phyloP scores from a whole-genome alignment of 2,888 invertebrate species.

The Argyresthia goedartella region DNA sequence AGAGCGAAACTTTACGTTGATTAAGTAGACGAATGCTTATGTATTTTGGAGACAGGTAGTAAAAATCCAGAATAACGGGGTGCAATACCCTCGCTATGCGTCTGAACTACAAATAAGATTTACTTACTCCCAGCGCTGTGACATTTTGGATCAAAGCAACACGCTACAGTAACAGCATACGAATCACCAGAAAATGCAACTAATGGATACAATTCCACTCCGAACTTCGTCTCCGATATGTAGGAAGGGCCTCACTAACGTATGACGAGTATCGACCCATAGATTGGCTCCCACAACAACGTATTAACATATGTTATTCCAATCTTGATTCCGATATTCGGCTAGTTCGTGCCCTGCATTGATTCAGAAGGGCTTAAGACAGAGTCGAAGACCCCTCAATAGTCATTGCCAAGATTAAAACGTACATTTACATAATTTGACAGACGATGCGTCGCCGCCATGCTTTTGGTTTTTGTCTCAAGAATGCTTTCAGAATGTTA shows the following conservation, averaged over 20 bases:
- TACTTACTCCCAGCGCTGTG: too few relatives aligned
- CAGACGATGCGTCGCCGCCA: constrained; percentile 39
- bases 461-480: constrained; percentile 17
- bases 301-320: constrained; percentile 57
- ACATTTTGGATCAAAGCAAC: too few relatives aligned
- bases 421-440: constrained; percentile 40
- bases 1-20: too few relatives aligned
- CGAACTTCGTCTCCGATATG: constrained; percentile 14
- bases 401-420: constrained; percentile 40
- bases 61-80: too few relatives aligned
- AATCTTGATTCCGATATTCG: constrained; percentile 42
- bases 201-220: constrained; percentile 45
- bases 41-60: too few relatives aligned
- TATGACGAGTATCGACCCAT: constrained; percentile 7
- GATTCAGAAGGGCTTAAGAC: constrained; percentile 30
- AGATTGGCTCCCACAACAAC: constrained; percentile 7
- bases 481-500: constrained; percentile 14
- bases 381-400: constrained; percentile 14
- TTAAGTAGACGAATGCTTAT: too few relatives aligned
- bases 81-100: too few relatives aligned
- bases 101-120: too few relatives aligned
- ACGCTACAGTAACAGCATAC: too few relatives aligned
- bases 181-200: constrained; percentile 9
- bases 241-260: constrained; percentile 16
- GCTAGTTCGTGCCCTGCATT: constrained; percentile 55